Conservation (phyloP, 2,797 vertebrate genomes). For the Darevskia mixta region DNA sequence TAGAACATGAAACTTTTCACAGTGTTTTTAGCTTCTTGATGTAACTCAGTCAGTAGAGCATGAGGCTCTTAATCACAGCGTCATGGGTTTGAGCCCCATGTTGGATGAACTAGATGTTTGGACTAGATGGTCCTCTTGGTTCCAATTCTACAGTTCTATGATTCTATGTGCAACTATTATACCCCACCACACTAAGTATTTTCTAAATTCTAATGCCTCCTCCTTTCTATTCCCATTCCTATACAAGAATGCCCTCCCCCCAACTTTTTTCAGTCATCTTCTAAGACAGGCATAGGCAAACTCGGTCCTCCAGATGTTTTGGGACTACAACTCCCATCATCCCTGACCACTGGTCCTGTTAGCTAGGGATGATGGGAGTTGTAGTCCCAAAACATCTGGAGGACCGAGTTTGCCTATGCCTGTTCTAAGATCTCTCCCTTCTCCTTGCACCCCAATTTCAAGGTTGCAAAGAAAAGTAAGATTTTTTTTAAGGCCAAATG, state of each 20-base stretch:
- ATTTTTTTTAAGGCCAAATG: not conserved
- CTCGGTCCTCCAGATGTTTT: too few relatives aligned
- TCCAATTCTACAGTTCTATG: too few relatives aligned
- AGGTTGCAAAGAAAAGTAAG: not conserved
- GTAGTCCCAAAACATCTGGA: not conserved
- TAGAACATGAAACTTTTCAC: not conserved
- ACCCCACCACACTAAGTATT: not conserved
- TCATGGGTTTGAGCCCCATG: too few relatives aligned
- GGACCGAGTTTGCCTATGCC: not conserved
- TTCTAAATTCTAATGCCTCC: not conserved
- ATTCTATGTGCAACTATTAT: too few relatives aligned
- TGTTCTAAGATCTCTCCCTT: not conserved
- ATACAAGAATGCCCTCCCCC: not conserved
- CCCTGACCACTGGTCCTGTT: too few relatives aligned
- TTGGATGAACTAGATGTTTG: too few relatives aligned
- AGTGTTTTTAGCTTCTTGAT: not conserved
- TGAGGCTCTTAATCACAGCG: too few relatives aligned
- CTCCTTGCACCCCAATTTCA: not conserved
- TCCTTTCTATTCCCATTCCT: not conserved
- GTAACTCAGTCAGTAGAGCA: too few relatives aligned
- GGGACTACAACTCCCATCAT: too few relatives aligned
- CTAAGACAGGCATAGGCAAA: not conserved
- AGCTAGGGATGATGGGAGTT: too few relatives aligned
- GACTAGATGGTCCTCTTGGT: too few relatives aligned
- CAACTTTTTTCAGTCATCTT: not conserved